A percentile compares a stretch with the other conserved stretches of the same genome.
Conservation (phyloP, 2,888 invertebrate genomes). For the Scrobipalpa atriplicella region DNA sequence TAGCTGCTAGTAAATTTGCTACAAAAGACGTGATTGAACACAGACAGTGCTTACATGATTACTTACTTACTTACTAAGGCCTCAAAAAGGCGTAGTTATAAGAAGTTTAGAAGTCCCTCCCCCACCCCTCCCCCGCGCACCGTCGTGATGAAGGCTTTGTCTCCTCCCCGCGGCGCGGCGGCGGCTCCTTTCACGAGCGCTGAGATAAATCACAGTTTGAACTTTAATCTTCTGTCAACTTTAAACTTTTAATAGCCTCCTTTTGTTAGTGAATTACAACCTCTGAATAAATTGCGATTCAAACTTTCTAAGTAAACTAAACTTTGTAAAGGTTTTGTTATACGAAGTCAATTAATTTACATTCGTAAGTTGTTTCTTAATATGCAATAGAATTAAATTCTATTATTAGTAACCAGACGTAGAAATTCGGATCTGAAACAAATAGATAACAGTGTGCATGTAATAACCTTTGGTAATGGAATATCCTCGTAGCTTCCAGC, state of each 20-base stretch:
- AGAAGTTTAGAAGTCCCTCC: background rate
- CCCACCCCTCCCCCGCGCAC: background rate
- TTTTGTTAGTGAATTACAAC: background rate
- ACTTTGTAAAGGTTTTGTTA: no score
- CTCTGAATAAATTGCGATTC: no score
- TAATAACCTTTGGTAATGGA: background rate
- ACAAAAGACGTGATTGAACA: no score
- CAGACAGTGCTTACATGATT: no score
- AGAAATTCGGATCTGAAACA: no score
- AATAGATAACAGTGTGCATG: no score
- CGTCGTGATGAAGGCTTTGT: conserved; percentile 11
- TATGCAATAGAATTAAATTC: no score
- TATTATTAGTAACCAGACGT: no score
- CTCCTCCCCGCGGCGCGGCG: background rate
- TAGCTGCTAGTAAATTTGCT: no score
- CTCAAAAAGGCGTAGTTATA: background rate
- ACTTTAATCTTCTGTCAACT: background rate
- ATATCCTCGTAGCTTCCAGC: background rate
- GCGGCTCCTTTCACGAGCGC: background rate
- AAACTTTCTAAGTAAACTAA: no score
- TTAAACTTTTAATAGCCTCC: background rate
- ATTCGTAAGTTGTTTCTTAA: no score
- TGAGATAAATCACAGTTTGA: conserved; percentile 8
- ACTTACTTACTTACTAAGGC: background rate
- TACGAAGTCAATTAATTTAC: no score